Base-by-base conservation (phyloP, 2,113 vertebrate species). In the Macrotus californicus region DNA sequence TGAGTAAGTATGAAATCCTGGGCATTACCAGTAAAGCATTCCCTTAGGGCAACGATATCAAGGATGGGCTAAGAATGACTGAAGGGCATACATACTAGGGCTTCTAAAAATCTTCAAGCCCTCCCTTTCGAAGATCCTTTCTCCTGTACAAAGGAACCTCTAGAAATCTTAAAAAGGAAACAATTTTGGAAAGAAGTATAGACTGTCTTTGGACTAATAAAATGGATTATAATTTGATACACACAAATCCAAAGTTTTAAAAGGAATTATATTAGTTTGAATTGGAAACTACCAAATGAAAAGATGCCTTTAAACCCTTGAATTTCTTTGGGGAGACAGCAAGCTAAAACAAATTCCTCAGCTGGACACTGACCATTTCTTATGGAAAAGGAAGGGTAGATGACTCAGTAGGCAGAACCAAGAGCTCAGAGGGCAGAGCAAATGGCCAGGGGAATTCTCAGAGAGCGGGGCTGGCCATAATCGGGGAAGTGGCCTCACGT, bases 251-350 rank as follows among this genome's bases (percentile, higher is more conserved):
- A 52, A 77, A 61, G 9, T 34, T 76, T 87, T 91, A 22, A 64
- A 84, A 92, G 39, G 48, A 92, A 85, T 93, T 73, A 22, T 95
- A 67, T 67, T 73, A 59, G n/a, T 67, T 69, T 73, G 34, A 91
- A 73, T 13, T 59, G 46, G 64, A 66, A n/a, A 85, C 89, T 72
- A 72, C 19, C 66, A 48, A 89, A 66, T 77, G 41, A 82, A 92
- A 90, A 90, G 34, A 72, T 5, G 10, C 6, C 14, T 80, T 72
- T 56, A 56, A 72, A 89, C 0, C 5, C 34, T 79, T 92, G 11
- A 34, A 86, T 77, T 43, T 61, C 21, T 92, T 48, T 64, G 13
- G 7, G 10, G 41, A 92, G 19, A 96, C 66, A 95, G 11, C 31
- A 89, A 43, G 31, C 12, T 70, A 36, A 36, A 41, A 89, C 75